Conservation (phyloP, 1,140 invertebrate species). For the Drepana arcuata region DNA sequence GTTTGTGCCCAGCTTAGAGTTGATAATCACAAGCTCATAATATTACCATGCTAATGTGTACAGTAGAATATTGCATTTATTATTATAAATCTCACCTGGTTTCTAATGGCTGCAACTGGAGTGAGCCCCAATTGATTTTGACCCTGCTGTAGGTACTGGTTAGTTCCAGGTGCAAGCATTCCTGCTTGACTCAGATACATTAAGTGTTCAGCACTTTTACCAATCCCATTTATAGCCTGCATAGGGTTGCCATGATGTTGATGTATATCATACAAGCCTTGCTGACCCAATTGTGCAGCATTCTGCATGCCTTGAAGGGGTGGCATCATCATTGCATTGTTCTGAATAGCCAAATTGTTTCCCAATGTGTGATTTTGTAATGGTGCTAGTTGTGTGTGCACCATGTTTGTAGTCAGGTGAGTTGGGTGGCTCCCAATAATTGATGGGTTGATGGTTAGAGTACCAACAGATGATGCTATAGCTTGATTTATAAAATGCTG, state of each 20-base stretch:
- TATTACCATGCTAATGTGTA: too few species aligned
- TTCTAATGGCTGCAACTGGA: constrained; percentile 70
- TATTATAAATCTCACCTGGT: constrained; percentile 62
- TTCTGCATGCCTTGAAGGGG: constrained; percentile 60
- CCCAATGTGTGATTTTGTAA: constrained; percentile 56
- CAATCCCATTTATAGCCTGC: constrained; percentile 73
- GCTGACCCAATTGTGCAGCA: constrained; percentile 56
- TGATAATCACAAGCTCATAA: too few species aligned
- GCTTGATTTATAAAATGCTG: constrained; percentile 71
- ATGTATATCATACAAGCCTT: constrained; percentile 72
- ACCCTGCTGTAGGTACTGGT: constrained; percentile 76
- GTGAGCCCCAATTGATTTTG: constrained; percentile 73
- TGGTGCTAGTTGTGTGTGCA: constrained; percentile 64
- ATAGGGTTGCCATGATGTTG: constrained; percentile 68
- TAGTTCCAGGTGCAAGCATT: constrained; percentile 75
- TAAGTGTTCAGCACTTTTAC: constrained; percentile 75
- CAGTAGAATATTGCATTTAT: too few species aligned
- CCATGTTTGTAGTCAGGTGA: constrained; percentile 66
- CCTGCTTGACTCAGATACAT: constrained; percentile 79
- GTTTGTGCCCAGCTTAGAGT: too few species aligned
- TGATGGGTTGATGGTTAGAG: constrained; percentile 75
- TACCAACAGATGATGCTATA: constrained; percentile 71
- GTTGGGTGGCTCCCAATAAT: constrained; percentile 68
- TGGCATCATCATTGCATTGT: constrained; percentile 60
- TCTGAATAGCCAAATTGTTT: constrained; percentile 57